Conservation (phyloP, 2,797 vertebrate species). For the Argya squamiceps region DNA sequence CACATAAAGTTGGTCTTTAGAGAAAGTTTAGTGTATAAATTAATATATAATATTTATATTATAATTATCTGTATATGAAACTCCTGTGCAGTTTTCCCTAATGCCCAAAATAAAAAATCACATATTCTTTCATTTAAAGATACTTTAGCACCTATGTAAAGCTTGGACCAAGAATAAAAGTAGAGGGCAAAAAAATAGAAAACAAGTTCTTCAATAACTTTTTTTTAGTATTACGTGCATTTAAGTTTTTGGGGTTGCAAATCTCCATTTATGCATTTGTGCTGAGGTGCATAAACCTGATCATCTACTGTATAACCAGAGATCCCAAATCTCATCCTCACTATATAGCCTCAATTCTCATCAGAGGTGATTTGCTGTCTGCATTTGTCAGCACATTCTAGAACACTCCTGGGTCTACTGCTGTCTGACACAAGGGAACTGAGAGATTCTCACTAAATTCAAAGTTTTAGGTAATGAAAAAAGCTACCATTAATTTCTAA, state of each 20-base stretch:
- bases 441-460: background rate
- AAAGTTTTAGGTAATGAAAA: background rate
- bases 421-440: background rate
- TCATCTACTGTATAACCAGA: background rate
- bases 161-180: background rate
- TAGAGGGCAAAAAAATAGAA: background rate
- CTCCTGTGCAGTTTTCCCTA: background rate
- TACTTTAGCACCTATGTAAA: background rate
- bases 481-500: background rate
- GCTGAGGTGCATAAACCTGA: background rate
- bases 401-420: background rate
- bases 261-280: background rate
- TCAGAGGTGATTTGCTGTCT: background rate
- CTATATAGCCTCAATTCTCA: background rate
- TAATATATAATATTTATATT: no score
- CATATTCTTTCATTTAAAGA: background rate
- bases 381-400: rapidly evolving
- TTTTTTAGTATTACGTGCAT: background rate
- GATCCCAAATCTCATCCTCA: background rate
- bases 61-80: no score
- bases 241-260: background rate
- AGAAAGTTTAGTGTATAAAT: background rate
- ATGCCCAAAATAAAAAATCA: background rate
- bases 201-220: background rate
- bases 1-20: background rate